Base-by-base conservation (phyloP, 1,140 invertebrate species). In the Glomeris maerens region DNA sequence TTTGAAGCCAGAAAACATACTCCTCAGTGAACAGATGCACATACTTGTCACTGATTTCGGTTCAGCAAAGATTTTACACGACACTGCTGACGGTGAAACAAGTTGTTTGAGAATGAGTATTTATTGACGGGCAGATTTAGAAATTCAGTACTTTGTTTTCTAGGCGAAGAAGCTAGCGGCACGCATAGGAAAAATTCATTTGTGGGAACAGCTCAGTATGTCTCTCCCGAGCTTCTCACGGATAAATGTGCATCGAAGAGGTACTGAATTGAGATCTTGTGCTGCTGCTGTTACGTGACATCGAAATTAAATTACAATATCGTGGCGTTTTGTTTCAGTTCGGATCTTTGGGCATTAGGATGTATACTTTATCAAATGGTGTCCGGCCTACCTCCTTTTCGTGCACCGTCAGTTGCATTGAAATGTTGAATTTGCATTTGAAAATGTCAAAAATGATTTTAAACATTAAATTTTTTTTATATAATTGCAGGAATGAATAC, bases 171-270 rank as follows among this genome's bases (percentile, higher is more conserved):
- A 36, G 13, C 52, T 39, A 46, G 46, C 27, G 58, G 44, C 7
- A 27, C 31, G 29, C 47, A 46, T 21, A 61, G 83, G 45, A 76
- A 75, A 56, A 85, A 84, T 61, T 96, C 92, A 62, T 97, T 98
- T 69, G 92, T 97, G 3, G 94, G 95, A n/a, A 98, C 95, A 14
- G 93, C 95, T 0, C 93, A 98, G 65, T 99, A 98, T 69, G 92
- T 98, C 0, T 94, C 91, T 40, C 95, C 95, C 3, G 95, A 98
- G 69, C 72, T 98, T 14, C 69, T 98, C 2, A 82, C 82, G 27
- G 81, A 88, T 62, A 82, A 85, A 58, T 76, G 74, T 1, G 79
- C 83, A 22, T 81, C 80, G 21, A 63, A 60, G 52, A 68, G 66
- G 64, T 69, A 53, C 42, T 42, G 53, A 49, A 59, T 60, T 53